A percentile compares a stretch with the other conserved stretches of the same genome.
These are phyloP conservation scores for Mastigias papua DNA, from an alignment of 30 jellyfish, hydroid and myxozoan genomes.

Conservation along the genomic window DNA sequence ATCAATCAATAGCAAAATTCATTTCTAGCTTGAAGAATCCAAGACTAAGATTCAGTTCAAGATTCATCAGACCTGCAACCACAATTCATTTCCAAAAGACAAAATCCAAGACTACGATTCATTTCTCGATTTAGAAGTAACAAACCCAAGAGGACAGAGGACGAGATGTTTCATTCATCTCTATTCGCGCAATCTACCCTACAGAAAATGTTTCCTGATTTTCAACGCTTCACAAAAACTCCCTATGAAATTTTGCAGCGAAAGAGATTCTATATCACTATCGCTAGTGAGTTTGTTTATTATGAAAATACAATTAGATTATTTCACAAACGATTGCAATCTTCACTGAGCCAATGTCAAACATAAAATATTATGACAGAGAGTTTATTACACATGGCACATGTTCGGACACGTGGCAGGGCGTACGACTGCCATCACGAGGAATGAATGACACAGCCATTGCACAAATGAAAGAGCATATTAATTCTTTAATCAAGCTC, in stretches of 20 bases:
- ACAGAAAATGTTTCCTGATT: not conserved
- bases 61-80: too few species aligned
- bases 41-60: too few species aligned
- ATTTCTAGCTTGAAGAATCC: too few species aligned
- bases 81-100: too few species aligned
- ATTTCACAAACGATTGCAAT: not conserved
- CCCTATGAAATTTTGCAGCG: not conserved
- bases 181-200: not conserved
- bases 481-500: too few species aligned
- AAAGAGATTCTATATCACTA: not conserved
- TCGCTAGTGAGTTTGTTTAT: not conserved
- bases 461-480: not conserved
- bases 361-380: not conserved
- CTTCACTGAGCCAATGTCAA: conserved; percentile 6
- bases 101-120: too few species aligned
- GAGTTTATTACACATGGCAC: not conserved
- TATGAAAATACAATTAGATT: not conserved
- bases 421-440: not conserved
- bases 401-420: conserved; percentile 8
- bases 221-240: not conserved
- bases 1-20: too few species aligned
- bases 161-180: too few species aligned
- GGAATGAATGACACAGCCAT: not conserved
- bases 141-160: too few species aligned
- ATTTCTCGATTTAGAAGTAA: too few species aligned